Base-by-base conservation (phyloP, 2,888 invertebrate species). In the Microctonus hyperodae region DNA sequence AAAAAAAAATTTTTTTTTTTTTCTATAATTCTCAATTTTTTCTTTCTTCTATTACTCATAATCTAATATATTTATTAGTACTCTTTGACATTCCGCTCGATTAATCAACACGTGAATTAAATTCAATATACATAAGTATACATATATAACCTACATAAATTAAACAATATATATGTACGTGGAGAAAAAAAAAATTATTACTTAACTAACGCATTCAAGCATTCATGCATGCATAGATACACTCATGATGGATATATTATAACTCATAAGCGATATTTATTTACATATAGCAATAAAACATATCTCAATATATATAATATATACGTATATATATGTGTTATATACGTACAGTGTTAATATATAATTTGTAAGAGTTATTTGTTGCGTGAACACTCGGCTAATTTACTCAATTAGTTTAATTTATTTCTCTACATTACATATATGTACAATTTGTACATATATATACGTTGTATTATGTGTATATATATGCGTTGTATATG, bases 341-440 rank as follows among this genome's bases (percentile, higher is more conserved):
- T n/a, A n/a, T n/a, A n/a, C n/a, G n/a, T n/a, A n/a, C n/a, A n/a
- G n/a, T n/a, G n/a, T n/a, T n/a, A n/a, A n/a, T n/a, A n/a, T n/a
- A n/a, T n/a, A 33, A 44, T n/a, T 44, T 40, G 4, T 13, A 61
- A 67, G 66, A 59, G 58, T 61, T 69, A 72, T 75, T 74, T 70
- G 72, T 76, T 75, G 79, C 79, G 75, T 75, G 78, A 80, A 79
- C 76, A 75, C 74, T 75, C 73, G 76, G 75, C 77, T 78, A 80
- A 81, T 80, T 81, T 77, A 70, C 77, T 78, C 80, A 77, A 81
- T 81, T 80, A 79, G 77, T 78, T 79, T 78, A 79, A 81, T 81
- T 79, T 78, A 79, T 81, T 81, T 53, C 53, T 28, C 13, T 78
- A 70, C 70, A 72, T 77, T 80, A 79, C 76, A 76, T 78, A 74